A percentile compares a stretch with the other conserved stretches of the same genome.
Conservation (phyloP, 2,113 vertebrate genomes). For the Trachemys scripta region DNA sequence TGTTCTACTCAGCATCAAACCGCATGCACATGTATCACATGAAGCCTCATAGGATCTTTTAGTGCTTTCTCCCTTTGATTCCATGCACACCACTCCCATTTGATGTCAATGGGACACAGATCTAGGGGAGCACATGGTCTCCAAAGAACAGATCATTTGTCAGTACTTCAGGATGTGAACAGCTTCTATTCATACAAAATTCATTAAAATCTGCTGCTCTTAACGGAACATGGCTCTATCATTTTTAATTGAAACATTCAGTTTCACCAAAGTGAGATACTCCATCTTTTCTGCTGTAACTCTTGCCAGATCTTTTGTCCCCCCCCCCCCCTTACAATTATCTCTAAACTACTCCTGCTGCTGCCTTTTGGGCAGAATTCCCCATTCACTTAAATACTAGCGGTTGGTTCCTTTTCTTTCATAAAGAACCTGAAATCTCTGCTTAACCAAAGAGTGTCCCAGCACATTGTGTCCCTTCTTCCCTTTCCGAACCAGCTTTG, state of each 20-base stretch:
- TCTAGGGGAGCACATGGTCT: slow-evolving; percentile 37
- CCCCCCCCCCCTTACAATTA: slow-evolving; percentile 45
- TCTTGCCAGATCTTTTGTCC: slow-evolving; percentile 58
- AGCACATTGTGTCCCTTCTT: slow-evolving; percentile 44
- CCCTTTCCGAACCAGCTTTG: not conserved
- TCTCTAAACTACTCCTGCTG: slow-evolving; percentile 73
- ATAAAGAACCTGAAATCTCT: not conserved
- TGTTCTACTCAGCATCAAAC: not conserved
- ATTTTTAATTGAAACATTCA: slow-evolving; percentile 78
- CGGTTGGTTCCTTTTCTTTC: not conserved
- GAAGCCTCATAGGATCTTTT: slow-evolving; percentile 42
- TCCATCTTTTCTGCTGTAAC: slow-evolving; percentile 67
- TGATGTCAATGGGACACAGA: slow-evolving; percentile 53
- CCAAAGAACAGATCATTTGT: slow-evolving; percentile 64
- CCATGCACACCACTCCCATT: slow-evolving; percentile 7
- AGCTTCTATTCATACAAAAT: slow-evolving; percentile 74
- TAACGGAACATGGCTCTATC: slow-evolving; percentile 73
- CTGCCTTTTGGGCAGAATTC: slow-evolving; percentile 67
- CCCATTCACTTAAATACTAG: slow-evolving; percentile 29
- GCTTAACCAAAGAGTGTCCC: too few relatives aligned
- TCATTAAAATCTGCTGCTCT: slow-evolving; percentile 76
- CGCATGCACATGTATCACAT: slow-evolving; percentile 25
- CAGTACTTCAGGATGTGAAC: slow-evolving; percentile 62
- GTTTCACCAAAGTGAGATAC: slow-evolving; percentile 72
- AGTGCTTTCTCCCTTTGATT: slow-evolving; percentile 37